Percentiles rank a stretch among this genome's conserved stretches.
phyloP scores from a whole-genome alignment of 2,113 vertebrate species.

The Melanostigma gelatinosum region DNA sequence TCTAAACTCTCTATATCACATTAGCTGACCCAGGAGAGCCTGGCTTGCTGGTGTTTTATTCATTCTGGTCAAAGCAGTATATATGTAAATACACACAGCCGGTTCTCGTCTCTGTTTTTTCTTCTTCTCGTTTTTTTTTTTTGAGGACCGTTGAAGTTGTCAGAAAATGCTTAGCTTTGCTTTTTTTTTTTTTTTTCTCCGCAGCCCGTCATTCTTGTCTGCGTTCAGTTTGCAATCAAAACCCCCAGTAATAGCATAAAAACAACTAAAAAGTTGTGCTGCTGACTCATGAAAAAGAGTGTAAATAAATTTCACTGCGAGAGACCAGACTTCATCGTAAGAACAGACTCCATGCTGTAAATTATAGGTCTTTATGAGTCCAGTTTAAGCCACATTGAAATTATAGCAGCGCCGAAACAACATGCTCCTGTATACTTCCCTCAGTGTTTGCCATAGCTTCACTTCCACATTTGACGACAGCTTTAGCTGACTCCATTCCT shows the following conservation, averaged over 20 bases:
- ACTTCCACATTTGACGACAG: slow-evolving; percentile 15
- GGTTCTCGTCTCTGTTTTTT: slow-evolving; percentile 42
- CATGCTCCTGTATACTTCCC: not conserved
- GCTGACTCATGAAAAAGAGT: slow-evolving; percentile 59
- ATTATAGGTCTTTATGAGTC: slow-evolving; percentile 52
- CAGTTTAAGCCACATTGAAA: slow-evolving; percentile 25
- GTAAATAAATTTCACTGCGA: slow-evolving; percentile 49
- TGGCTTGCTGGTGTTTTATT: slow-evolving; percentile 65
- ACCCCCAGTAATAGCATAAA: slow-evolving; percentile 44
- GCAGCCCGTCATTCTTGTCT: slow-evolving; percentile 54
- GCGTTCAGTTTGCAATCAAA: slow-evolving; percentile 58
- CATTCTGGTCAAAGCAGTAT: slow-evolving; percentile 70
- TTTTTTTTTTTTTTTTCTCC: slow-evolving; percentile 59
- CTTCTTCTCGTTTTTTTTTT: slow-evolving; percentile 2
- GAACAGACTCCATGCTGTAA: slow-evolving; percentile 42
- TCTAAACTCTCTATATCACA: slow-evolving; percentile 73
- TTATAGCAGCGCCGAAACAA: slow-evolving; percentile 4
- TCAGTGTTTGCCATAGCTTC: slow-evolving; percentile 9
- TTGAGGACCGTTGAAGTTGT: slow-evolving; percentile 58
- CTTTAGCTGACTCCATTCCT: slow-evolving; percentile 28
- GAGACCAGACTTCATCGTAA: slow-evolving; percentile 36
- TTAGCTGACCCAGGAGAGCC: slow-evolving; percentile 67
- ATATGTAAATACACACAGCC: slow-evolving; percentile 71
- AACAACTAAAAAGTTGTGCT: slow-evolving; percentile 39
- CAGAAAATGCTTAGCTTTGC: slow-evolving; percentile 67